phyloP scores from a whole-genome alignment of 2,888 invertebrate species.

The Liposcelis brunnea region DNA sequence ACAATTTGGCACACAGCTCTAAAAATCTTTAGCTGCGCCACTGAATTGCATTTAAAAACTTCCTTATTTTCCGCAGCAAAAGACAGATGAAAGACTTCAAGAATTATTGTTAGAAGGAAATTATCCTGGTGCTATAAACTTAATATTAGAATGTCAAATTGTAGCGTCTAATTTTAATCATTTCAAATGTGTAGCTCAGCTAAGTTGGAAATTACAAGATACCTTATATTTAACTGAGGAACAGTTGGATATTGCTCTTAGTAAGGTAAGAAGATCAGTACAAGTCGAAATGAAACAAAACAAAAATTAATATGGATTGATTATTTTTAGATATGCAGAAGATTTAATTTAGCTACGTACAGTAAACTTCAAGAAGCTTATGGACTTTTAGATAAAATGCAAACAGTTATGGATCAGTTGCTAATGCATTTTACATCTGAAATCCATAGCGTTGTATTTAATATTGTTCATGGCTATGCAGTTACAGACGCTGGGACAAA shows the following conservation, averaged over 20 bases:
- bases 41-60: background rate
- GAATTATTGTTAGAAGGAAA: constrained; percentile 67
- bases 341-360: constrained; percentile 65
- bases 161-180: constrained; percentile 72
- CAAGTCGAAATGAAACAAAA: constrained; percentile 19
- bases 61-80: constrained; percentile 34
- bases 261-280: constrained; percentile 40
- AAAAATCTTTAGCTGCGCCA: too few relatives aligned
- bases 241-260: constrained; percentile 70
- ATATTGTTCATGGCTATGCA: constrained; percentile 37
- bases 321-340: constrained; percentile 35
- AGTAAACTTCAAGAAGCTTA: constrained; percentile 75
- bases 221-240: constrained; percentile 82
- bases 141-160: constrained; percentile 72
- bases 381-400: constrained; percentile 71
- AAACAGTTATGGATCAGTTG: constrained; percentile 84
- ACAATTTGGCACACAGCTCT: too few relatives aligned
- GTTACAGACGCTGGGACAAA: constrained; percentile 34
- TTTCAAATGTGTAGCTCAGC: constrained; percentile 78
- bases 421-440: constrained; percentile 91
- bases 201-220: constrained; percentile 74
- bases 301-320: background rate
- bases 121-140: constrained; percentile 77
- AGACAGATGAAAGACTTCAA: constrained; percentile 69
- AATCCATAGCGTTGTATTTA: constrained; percentile 62